A percentile compares a stretch with the other conserved stretches of the same genome.
These are phyloP conservation scores for Corydoras sp. DNA, from an alignment of 2,113 vertebrate species.

Conservation along the genomic window DNA sequence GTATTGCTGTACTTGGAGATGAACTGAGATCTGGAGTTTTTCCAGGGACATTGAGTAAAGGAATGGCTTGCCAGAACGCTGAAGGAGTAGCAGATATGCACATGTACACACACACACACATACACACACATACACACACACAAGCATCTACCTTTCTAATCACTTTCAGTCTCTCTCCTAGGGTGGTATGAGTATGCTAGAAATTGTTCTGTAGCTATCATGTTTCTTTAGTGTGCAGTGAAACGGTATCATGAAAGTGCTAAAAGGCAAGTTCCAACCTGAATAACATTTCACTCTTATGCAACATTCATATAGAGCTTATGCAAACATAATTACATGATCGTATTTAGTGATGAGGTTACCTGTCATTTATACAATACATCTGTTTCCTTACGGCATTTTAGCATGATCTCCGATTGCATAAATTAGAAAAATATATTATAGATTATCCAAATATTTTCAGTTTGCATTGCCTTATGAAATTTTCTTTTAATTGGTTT, in stretches of 20 bases:
- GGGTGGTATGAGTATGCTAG: background rate
- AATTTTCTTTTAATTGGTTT: too few species aligned
- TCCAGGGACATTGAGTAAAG: constrained; percentile 56
- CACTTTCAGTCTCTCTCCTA: background rate
- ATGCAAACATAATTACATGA: constrained; percentile 26
- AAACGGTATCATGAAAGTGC: constrained; percentile 13
- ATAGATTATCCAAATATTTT: too few species aligned
- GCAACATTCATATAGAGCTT: constrained; percentile 1
- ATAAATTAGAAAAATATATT: too few species aligned
- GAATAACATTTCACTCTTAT: constrained; percentile 15
- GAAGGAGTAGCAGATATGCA: constrained; percentile 20
- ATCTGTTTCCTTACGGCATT: too few species aligned
- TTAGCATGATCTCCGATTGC: too few species aligned
- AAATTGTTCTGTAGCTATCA: background rate
- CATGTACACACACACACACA: constrained; percentile 15
- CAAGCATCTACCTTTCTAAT: too few species aligned
- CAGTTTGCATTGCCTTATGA: too few species aligned
- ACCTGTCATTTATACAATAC: constrained; percentile 4
- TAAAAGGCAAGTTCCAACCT: constrained; percentile 19
- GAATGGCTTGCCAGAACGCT: constrained; percentile 40
- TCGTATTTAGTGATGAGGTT: constrained; percentile 16
- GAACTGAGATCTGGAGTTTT: constrained; percentile 44
- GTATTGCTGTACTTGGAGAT: constrained; percentile 42
- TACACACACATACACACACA: constrained; percentile 47
- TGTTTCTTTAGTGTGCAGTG: constrained; percentile 23